phyloP scores from a whole-genome alignment of 2,888 invertebrate genomes.

The Keiferia lycopersicella region DNA sequence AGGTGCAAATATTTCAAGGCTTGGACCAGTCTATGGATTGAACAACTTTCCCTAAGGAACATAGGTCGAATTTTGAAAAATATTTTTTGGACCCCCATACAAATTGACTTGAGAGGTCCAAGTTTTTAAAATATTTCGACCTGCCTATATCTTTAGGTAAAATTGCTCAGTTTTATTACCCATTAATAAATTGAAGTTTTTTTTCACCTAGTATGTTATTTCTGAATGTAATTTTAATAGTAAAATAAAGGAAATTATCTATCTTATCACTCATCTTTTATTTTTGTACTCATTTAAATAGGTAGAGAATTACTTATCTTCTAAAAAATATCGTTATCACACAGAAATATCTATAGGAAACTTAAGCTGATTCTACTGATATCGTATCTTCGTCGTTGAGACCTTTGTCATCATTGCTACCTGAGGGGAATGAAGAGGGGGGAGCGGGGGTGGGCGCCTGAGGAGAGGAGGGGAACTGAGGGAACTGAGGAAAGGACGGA shows the following conservation, averaged over 20 bases:
- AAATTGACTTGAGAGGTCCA: neutral
- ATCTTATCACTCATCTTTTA: neutral
- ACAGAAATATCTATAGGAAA: neutral
- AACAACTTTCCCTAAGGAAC: neutral
- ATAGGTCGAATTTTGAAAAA: neutral
- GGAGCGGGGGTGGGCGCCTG: constrained; percentile 49
- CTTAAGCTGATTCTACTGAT: constrained; percentile 70
- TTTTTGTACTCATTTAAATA: neutral
- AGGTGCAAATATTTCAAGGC: no score
- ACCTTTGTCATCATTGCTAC: constrained; percentile 50
- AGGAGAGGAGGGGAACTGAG: constrained; percentile 42
- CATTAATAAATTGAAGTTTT: no score
- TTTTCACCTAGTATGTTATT: no score
- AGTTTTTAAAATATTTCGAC: neutral
- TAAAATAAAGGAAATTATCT: neutral
- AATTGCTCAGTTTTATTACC: neutral
- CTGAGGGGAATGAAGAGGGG: constrained; percentile 54
- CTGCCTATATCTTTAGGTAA: neutral
- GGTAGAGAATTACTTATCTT: neutral
- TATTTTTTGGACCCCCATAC: neutral
- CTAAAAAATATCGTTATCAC: constrained; percentile 4
- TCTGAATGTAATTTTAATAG: neutral
- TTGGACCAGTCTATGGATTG: no score
- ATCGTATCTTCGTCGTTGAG: constrained; percentile 71
- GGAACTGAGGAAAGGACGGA: constrained; percentile 39